Evolutionary conservation across 2,888 invertebrate genomes (phyloP).

Genomic region (Augiades crinisus): DNA sequence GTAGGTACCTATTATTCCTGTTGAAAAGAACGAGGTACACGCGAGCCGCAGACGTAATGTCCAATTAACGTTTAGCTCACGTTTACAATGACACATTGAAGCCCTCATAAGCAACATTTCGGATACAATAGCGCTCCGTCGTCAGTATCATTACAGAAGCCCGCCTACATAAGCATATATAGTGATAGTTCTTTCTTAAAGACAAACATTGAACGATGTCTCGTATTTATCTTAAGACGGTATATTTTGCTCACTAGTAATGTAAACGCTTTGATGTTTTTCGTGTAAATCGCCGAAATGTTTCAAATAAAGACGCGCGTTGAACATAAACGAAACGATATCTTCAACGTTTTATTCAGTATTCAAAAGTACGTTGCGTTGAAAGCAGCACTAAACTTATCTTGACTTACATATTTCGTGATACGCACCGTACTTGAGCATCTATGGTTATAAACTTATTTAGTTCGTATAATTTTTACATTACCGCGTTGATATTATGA

Average conservation of each 20-base stretch:
- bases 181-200: constrained; percentile 22
- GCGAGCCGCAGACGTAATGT: constrained; percentile 11
- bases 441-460: neutral
- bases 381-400: too few species aligned
- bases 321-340: too few species aligned
- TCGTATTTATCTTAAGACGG: constrained; percentile 1
- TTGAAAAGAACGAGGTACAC: constrained; percentile 16
- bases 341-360: too few species aligned
- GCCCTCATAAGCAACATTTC: constrained; percentile 34
- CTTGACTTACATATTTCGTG: too few species aligned
- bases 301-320: neutral
- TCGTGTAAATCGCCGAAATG: constrained; percentile 7
- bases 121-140: constrained; percentile 23
- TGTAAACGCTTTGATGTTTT: neutral
- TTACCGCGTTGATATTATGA: neutral
- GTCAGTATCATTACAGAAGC: constrained; percentile 27
- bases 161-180: constrained; percentile 25
- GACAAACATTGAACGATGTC: constrained; percentile 17
- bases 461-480: neutral
- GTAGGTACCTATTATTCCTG: neutral
- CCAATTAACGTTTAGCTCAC: constrained; percentile 23
- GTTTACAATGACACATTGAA: constrained; percentile 31
- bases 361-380: too few species aligned
- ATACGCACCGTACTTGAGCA: neutral
- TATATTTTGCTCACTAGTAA: neutral